Base-by-base conservation (phyloP, 2,113 vertebrate genomes). In the Leiothrix lutea region DNA sequence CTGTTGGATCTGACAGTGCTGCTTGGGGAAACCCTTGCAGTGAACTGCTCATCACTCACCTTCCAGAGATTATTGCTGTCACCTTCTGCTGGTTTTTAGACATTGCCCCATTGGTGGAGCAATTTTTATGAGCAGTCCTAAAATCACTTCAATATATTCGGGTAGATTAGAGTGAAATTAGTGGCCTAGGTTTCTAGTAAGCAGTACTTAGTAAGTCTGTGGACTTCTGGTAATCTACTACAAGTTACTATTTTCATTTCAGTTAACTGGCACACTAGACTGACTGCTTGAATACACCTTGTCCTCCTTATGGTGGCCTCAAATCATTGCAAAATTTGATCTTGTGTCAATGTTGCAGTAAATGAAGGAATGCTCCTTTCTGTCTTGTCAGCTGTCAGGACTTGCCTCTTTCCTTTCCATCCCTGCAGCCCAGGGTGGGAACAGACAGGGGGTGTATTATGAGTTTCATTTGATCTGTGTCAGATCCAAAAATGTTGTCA, bases 111-210 rank as follows among this genome's bases (percentile, higher is more conserved):
- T 23, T 64, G 40, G 9, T 78, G 64, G 38, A 75, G 10, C 26
- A 62, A 4, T 38, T 71, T 74, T 33, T 62, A 8, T 33, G 35
- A 87, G 3, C 33, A 70, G 2, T 26, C 15, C 8, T 84, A 35
- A 84, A 86, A 38, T 70, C 3, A 4, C 15, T 61, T 54, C 8
- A 29, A 0, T 78, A 51, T 58, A 50, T 51, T 47, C 0, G 0
- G 12, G 3, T 50, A 28, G 24, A 6, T 50, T 72, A 44, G 48
- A n/a, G 1, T 61, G 58, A 83, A 83, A 12, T 77, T 47, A 51
- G 31, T 19, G 8, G 9, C 14, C 14, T 72, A 11, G 9, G 4
- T 69, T 88, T 18, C 71, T 35, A 31, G 25, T 18, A 50, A 65
- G 26, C 22, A 21, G 8, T 58, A 38, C 17, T 50, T 62, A 31